Base-by-base conservation (phyloP, 2,113 vertebrate species). In the Hoplias malabaricus region DNA sequence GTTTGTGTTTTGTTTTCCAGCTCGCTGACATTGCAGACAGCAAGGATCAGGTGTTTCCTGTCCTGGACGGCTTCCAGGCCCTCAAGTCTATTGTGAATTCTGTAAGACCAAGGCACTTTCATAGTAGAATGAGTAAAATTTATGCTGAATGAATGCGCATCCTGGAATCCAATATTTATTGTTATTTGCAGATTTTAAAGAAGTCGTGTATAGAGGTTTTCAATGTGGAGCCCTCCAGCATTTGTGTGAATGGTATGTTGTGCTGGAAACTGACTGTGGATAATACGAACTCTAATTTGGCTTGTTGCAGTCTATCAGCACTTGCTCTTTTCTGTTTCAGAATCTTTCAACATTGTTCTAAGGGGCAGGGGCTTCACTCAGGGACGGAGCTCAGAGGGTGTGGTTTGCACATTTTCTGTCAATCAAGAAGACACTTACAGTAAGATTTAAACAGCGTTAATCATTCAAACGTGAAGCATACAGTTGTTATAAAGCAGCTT, bases 181-280 rank as follows among this genome's bases (percentile, higher is more conserved):
- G 33, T 73, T 13, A 2, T 78, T 56, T 77, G 82, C 87, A 99
- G 97, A 92, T 99, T 88, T 89, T 99, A 87, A 91, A 94, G 86
- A 93, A 96, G 73, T 93, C 96, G 0, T 99, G 97, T 77, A 89
- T 91, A 53, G 95, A 98, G 75, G 90, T 95, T 54, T 93, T 96
- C 43, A 91, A 90, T n/a, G 89, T 99, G 79, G 91, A 95, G 78
- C 96, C 96, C 14, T 94, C 94, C 36, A 95, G 91, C 71, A 94
- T 97, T 81, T 99, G 97, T 79, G 95, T 96, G n/a, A 97, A 96
- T 86, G 94, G 97, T 98, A 90, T 93, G 94, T 85, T 34, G 16
- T 9, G 3, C 1, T 38, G 8, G 19, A 25, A 8, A 33, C 0
- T 5, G 2, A 33, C n/a, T 29, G 27, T 36, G 31, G 4, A 36